These are phyloP conservation scores for Harpalus rubripes DNA, from an alignment of 2,888 invertebrate genomes.

Conservation along the genomic window DNA sequence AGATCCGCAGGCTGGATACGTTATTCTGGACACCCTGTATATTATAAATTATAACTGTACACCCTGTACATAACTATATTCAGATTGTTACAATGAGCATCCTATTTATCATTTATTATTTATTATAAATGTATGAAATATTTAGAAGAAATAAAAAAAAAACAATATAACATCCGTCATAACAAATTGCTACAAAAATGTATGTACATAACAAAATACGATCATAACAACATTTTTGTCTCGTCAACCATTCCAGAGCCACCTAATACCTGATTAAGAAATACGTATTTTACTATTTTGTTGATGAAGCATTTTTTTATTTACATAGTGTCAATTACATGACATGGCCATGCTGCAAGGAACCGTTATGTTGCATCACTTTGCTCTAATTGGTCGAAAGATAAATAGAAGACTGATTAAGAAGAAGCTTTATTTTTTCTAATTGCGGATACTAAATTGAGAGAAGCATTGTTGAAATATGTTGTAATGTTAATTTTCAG, in stretches of 20 bases:
- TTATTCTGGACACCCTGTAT: too few species aligned
- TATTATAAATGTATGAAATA: too few species aligned
- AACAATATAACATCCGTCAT: not conserved
- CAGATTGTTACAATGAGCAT: too few species aligned
- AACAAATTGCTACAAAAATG: not conserved
- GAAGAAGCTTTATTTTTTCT: slow-evolving; percentile 4
- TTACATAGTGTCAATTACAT: slow-evolving; percentile 53
- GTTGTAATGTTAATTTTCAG: too few species aligned
- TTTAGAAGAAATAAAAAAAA: not conserved
- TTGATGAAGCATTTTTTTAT: slow-evolving; percentile 54
- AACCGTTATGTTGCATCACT: slow-evolving; percentile 52
- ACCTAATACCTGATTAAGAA: slow-evolving; percentile 19
- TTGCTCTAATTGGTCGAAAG: slow-evolving; percentile 51
- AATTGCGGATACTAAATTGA: not conserved
- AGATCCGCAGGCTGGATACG: too few species aligned
- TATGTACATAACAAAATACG: not conserved
- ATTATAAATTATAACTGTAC: too few species aligned
- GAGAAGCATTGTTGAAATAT: too few species aligned
- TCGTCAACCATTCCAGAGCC: slow-evolving; percentile 19
- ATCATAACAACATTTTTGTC: slow-evolving; percentile 25
- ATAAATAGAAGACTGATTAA: slow-evolving; percentile 32
- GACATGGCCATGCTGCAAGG: slow-evolving; percentile 29
- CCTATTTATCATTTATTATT: too few species aligned
- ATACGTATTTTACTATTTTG: slow-evolving; percentile 10
- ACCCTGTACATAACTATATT: too few species aligned